Evolutionary conservation across 2,888 invertebrate genomes (phyloP).

Genomic region (Clusia tigrina): DNA sequence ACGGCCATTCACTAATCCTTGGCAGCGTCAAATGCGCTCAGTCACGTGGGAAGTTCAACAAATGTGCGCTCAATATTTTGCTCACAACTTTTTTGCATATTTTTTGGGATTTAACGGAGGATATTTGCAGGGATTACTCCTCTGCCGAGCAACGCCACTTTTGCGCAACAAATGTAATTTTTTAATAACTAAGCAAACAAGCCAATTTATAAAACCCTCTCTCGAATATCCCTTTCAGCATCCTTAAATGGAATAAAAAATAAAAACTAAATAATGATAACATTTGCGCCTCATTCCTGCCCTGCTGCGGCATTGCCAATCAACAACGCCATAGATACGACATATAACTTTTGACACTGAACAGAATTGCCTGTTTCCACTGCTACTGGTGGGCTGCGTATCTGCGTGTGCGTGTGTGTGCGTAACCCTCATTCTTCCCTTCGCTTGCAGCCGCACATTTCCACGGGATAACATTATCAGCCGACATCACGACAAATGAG

Average conservation of each 20-base stretch:
- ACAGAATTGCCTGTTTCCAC: slow-evolving; percentile 21
- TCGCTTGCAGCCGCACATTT: slow-evolving; percentile 1
- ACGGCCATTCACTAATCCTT: neutral
- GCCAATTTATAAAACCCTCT: neutral
- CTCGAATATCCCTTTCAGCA: neutral
- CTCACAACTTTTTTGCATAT: neutral
- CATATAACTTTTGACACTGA: slow-evolving; percentile 49
- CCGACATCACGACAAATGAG: slow-evolving; percentile 55
- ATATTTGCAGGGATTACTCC: no score
- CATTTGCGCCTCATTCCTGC: neutral
- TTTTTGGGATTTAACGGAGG: no score
- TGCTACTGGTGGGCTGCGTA: neutral
- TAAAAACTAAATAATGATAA: neutral
- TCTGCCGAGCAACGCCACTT: no score
- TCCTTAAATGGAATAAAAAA: slow-evolving; percentile 19
- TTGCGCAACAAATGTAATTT: neutral
- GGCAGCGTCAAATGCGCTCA: neutral
- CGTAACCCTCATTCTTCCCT: slow-evolving; percentile 41
- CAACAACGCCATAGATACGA: slow-evolving; percentile 53
- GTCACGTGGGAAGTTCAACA: neutral
- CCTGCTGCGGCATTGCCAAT: slow-evolving; percentile 41
- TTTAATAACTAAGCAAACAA: neutral
- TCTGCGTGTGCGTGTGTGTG: slow-evolving; percentile 40
- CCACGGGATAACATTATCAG: slow-evolving; percentile 41
- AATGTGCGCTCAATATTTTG: no score